Base-by-base conservation (phyloP, 2,888 invertebrate genomes). In the Steinernema carpocapsae region DNA sequence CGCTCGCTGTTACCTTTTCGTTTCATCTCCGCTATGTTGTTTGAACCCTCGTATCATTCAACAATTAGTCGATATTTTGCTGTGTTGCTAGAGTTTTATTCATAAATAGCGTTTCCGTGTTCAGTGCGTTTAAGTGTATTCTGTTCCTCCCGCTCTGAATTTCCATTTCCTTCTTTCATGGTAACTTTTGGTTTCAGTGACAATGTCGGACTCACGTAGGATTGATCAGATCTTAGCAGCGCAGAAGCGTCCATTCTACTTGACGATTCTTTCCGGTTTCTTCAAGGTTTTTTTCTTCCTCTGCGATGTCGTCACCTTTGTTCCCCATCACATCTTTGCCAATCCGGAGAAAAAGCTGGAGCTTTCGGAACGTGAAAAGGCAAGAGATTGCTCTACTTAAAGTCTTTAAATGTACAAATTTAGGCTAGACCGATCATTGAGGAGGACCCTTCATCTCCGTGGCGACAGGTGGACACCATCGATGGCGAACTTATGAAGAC, bases 311-410 rank as follows among this genome's bases (percentile, higher is more conserved):
- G 72, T 86, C 71, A 84, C 82, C 10, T 86, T 76, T 76, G 76
- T 86, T 64, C 86, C 86, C 10, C 83, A 85, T 80, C 84, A 85
- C 79, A 83, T 86, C 37, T 86, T 86, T 76, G 86, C 86, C 26
- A 84, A 86, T 72, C 86, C 86, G 1, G 83, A 81, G 12, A 79
- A 83, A 70, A 86, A 84, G 74, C 74, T 80, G 7, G 82, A 84
- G 51, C 76, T 72, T 10, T 86, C 86, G 0, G 75, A 76, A 12
- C 74, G 82, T 64, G 74, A 79, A 24, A 86, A 86, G 81, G 85
- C 84, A 74, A 48, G 37, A 6, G 10, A 37, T 10, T 3, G 37
- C 4, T 6, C 10, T 6, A 6, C 37, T 3, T 6, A 37, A 10
- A 37, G 37, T 37, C 3, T 37, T 37, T 3, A 37, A 3, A 37